Base-by-base conservation (phyloP, 2,797 vertebrate species). In the Microcaecilia unicolor region DNA sequence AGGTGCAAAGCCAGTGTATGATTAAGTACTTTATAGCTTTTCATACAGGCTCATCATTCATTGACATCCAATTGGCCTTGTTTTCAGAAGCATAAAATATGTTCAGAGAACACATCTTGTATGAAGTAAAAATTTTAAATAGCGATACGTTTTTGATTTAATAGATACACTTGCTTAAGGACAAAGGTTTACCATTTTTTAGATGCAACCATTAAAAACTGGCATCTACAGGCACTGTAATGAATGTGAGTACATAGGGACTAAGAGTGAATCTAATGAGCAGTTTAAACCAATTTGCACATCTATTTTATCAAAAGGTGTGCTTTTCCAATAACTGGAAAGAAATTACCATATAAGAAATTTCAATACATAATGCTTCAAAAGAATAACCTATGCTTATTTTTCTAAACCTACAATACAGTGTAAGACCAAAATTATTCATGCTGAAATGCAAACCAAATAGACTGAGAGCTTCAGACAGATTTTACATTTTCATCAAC, bases 131-230 rank as follows among this genome's bases (percentile, higher is more conserved):
- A 51, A 36, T 63, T 51, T n/a, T n/a, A n/a, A n/a, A n/a, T 10
- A 62, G 61, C 49, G 32, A 11, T 1, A 1, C 38, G 18, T 7
- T 50, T 61, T 55, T 55, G 29, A 59, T 56, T 63, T 53, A 53
- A 26, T 38, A 4, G 7, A 22, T 11, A 2, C 42, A 13, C n/a
- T n/a, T 51, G 30, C 5, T 70, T 73, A 72, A n/a, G n/a, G n/a
- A n/a, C n/a, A n/a, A n/a, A n/a, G n/a, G n/a, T n/a, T n/a, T n/a
- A n/a, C n/a, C 37, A 59, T 61, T 54, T 62, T 54, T 65, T 68
- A 15, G 15, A 44, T 40, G 29, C 31, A n/a, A n/a, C n/a, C n/a
- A n/a, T n/a, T n/a, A n/a, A n/a, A n/a, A n/a, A n/a, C n/a, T n/a
- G n/a, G n/a, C n/a, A 18, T 46, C 28, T 46, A 28, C 31, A 6